These are phyloP conservation scores for Drosophila kohkoa DNA, from an alignment of 1,140 invertebrate genomes.

Conservation along the genomic window DNA sequence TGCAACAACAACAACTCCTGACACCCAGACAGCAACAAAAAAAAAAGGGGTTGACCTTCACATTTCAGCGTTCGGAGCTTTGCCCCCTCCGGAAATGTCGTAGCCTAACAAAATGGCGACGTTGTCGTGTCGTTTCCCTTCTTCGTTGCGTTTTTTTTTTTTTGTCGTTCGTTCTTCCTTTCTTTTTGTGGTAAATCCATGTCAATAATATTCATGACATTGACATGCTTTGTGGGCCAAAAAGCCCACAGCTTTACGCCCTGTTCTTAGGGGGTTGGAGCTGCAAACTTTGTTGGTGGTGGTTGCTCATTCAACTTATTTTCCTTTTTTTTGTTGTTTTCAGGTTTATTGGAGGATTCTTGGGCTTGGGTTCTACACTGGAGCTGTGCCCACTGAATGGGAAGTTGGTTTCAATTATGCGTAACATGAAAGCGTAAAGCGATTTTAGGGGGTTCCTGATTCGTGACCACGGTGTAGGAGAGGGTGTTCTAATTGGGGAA, in stretches of 20 bases:
- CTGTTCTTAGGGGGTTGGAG: constrained; percentile 24
- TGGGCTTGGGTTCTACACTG: constrained; percentile 10
- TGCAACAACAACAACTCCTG: constrained; percentile 23
- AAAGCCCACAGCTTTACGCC: constrained; percentile 18
- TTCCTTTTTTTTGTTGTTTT: neutral
- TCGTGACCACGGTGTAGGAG: constrained; percentile 26
- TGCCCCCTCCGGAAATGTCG: constrained; percentile 44
- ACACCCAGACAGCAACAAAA: constrained; percentile 6
- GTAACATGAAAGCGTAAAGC: constrained; percentile 64
- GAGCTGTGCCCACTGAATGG: constrained; percentile 61
- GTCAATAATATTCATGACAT: constrained; percentile 81
- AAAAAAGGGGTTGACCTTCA: constrained; percentile 77
- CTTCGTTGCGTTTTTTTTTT: neutral
- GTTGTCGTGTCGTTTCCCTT: constrained; percentile 2
- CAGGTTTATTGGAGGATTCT: constrained; percentile 6
- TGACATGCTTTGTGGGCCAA: constrained; percentile 77
- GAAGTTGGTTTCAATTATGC: constrained; percentile 75
- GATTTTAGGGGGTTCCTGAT: constrained; percentile 16
- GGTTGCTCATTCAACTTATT: constrained; percentile 19
- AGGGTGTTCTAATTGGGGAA: constrained; percentile 56
- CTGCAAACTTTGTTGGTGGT: constrained; percentile 40
- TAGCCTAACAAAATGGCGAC: constrained; percentile 59
- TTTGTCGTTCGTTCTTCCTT: constrained; percentile 2
- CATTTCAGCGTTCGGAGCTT: constrained; percentile 20
- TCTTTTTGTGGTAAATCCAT: constrained; percentile 61